These are phyloP conservation scores for Drosophila lini DNA, from an alignment of 1,140 invertebrate genomes.

Conservation along the genomic window DNA sequence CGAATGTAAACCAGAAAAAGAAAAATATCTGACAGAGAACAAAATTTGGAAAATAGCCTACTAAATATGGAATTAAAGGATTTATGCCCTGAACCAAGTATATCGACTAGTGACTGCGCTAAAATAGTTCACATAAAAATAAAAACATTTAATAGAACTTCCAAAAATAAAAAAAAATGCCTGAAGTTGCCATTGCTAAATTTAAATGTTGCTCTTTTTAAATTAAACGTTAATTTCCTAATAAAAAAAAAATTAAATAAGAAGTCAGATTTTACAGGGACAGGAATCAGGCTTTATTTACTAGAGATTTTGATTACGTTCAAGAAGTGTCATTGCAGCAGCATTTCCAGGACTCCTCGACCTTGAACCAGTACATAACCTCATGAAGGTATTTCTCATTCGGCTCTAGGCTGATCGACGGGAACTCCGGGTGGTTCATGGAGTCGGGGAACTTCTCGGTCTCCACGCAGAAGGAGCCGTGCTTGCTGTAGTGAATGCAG, in stretches of 20 bases:
- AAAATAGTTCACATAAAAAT: too few species aligned
- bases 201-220: too few species aligned
- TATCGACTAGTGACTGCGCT: too few species aligned
- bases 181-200: too few species aligned
- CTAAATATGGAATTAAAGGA: too few species aligned
- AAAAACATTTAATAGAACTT: background rate
- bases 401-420: constrained; percentile 86
- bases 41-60: too few species aligned
- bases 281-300: constrained; percentile 43
- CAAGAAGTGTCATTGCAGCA: constrained; percentile 43
- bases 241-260: too few species aligned
- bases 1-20: background rate
- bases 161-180: background rate
- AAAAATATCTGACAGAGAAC: constrained; percentile 14
- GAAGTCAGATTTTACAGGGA: background rate
- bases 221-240: too few species aligned
- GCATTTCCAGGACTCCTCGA: constrained; percentile 85
- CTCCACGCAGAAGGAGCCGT: constrained; percentile 95
- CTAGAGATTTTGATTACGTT: constrained; percentile 2
- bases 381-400: constrained; percentile 88
- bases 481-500: constrained; percentile 80
- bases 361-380: constrained; percentile 86
- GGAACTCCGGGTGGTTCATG: constrained; percentile 88
- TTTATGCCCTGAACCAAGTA: too few species aligned
- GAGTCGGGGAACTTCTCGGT: constrained; percentile 97